phyloP scores from a whole-genome alignment of 1,140 invertebrate genomes.

The Nebria ingens region DNA sequence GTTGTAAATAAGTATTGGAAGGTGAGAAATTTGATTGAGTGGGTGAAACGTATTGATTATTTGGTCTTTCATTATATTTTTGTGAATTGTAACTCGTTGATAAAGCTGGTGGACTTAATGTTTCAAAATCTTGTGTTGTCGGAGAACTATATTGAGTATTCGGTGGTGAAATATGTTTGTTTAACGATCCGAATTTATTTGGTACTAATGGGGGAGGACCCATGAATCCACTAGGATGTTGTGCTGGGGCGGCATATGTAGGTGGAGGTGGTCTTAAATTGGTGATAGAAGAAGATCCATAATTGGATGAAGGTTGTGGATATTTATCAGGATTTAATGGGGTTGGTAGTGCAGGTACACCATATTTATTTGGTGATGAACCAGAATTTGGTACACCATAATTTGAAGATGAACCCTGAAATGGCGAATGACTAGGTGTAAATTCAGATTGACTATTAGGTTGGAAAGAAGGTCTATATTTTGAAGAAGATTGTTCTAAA shows the following conservation, averaged over 20 bases:
- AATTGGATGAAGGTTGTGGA: slow-evolving; percentile 14
- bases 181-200: not conserved
- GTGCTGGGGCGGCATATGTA: slow-evolving; percentile 4
- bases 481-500: not conserved
- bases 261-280: not conserved
- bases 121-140: too few relatives aligned
- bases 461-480: not conserved
- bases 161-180: not conserved
- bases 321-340: slow-evolving; percentile 10
- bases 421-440: slow-evolving; percentile 2
- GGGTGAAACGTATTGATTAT: too few relatives aligned
- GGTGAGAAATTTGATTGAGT: not conserved
- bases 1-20: not conserved
- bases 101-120: too few relatives aligned
- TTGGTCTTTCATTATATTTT: too few relatives aligned
- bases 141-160: slow-evolving; percentile 18
- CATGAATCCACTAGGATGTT: slow-evolving; percentile 15
- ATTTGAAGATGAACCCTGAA: slow-evolving; percentile 14
- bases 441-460: not conserved
- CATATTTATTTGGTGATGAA: slow-evolving; percentile 7
- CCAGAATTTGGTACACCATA: slow-evolving; percentile 17
- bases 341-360: slow-evolving; percentile 4
- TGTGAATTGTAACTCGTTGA: too few relatives aligned
- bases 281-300: slow-evolving; percentile 8
- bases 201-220: slow-evolving; percentile 19